Base-by-base conservation (phyloP, 2,113 vertebrate species). In the Heliornis fulica region DNA sequence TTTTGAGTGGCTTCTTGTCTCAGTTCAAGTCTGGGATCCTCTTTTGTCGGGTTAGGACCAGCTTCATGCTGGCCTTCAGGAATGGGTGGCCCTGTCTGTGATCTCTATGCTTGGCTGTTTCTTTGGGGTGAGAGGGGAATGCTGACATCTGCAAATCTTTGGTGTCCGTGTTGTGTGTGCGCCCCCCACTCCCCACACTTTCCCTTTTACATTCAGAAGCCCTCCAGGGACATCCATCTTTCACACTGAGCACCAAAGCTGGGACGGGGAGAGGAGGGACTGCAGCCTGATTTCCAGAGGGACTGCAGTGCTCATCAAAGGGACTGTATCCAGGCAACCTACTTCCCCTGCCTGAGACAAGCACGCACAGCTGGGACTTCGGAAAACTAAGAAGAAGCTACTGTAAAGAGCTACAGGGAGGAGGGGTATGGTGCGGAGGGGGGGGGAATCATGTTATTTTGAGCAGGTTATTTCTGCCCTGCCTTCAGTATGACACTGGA, bases 271-370 rank as follows among this genome's bases (percentile, higher is more conserved):
- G n/a, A 53, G 91, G 41, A 84, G 6, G 54, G 8, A 60, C 64
- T 81, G 83, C 87, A 81, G 90, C 13, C 43, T 57, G 68, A 92
- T 90, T 95, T 97, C 95, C 92, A 89, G 90, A 80, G 90, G 95
- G 92, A 98, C 89, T 83, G 72, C 94, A 53, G 87, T 86, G 81
- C 92, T 97, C 70, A 96, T 97, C 97, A 97, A 93, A 97, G 95
- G 93, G 68, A 46, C 87, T 74, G 98, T 98, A 97, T 97, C 98
- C 90, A 97, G 94, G 98, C 98, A 98, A 98, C 97, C 93, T 48
- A 29, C 86, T 95, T 97, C 85, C 74, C 94, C 61, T 96, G 97
- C 89, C 97, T 92, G 94, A 97, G 96, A 97, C 85, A 88, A 97
- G 97, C 93, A 95, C 84, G 95, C 95, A 97, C 97, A 98, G 94